These are phyloP conservation scores for Ancistrus triradiatus DNA, from an alignment of 2,113 vertebrate genomes.

Conservation along the genomic window DNA sequence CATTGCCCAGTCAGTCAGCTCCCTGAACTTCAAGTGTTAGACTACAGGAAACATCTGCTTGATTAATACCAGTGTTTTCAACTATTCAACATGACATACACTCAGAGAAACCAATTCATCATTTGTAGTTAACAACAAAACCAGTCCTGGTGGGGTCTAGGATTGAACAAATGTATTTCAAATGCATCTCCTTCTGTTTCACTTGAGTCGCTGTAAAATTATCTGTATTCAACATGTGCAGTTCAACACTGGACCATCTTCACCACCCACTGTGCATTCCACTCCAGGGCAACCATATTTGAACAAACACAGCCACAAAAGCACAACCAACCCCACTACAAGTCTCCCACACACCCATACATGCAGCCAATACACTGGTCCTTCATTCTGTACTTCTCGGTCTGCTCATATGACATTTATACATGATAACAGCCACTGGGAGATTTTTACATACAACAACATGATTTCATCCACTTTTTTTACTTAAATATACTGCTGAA, in stretches of 20 bases:
- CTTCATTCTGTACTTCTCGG: neutral
- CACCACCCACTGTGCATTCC: slow-evolving; percentile 16
- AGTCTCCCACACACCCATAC: too few species aligned
- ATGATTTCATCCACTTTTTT: too few species aligned
- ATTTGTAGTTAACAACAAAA: too few species aligned
- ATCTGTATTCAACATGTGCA: slow-evolving; percentile 41
- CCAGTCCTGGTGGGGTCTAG: slow-evolving; percentile 16
- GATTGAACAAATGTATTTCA: neutral
- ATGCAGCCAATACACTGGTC: slow-evolving; percentile 8
- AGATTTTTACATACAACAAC: too few species aligned
- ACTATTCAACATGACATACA: too few species aligned
- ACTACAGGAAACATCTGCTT: too few species aligned
- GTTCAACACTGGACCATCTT: slow-evolving; percentile 18
- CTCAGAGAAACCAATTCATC: too few species aligned
- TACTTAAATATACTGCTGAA: too few species aligned
- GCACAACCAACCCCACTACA: slow-evolving; percentile 6
- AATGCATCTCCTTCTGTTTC: neutral
- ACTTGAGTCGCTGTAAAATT: neutral
- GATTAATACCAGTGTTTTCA: too few species aligned
- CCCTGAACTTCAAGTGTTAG: too few species aligned
- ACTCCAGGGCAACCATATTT: slow-evolving; percentile 32
- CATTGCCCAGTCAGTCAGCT: too few species aligned
- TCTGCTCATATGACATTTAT: neutral
- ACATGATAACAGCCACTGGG: too few species aligned
- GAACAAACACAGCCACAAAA: slow-evolving; percentile 30